A percentile compares a stretch with the other conserved stretches of the same genome.
phyloP scores from a whole-genome alignment of 37 sponge, comb jelly and placozoan genomes.

The Petrosia ficiformis region DNA sequence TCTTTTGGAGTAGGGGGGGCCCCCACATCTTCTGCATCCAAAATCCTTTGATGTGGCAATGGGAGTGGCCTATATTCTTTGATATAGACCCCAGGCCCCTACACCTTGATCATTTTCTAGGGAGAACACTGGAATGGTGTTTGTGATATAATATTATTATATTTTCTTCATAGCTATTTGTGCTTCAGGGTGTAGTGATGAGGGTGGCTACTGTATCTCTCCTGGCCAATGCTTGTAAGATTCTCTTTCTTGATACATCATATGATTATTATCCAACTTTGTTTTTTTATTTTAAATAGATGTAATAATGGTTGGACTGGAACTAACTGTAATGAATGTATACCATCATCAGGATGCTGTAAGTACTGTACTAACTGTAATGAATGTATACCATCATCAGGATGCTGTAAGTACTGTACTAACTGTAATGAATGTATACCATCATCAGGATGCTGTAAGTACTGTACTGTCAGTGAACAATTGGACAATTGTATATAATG shows the following conservation, averaged over 20 bases:
- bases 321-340: constrained; percentile 30
- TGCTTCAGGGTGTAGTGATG: constrained; percentile 12
- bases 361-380: constrained; percentile 36
- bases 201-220: constrained; percentile 11
- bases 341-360: constrained; percentile 24
- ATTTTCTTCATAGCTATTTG: neutral
- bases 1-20: too few species aligned
- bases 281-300: too few species aligned
- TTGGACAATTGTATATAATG: too few species aligned
- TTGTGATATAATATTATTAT: too few species aligned
- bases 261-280: neutral
- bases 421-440: constrained; percentile 38
- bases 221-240: constrained; percentile 44
- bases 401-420: constrained; percentile 39
- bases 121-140: too few species aligned
- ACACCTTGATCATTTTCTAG: too few species aligned
- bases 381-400: constrained; percentile 15
- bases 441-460: constrained; percentile 33
- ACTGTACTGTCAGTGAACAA: constrained; percentile 21
- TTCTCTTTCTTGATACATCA: neutral
- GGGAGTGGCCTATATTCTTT: too few species aligned
- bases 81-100: too few species aligned
- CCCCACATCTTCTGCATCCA: too few species aligned
- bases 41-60: too few species aligned
- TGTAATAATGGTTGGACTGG: constrained; percentile 52